These are phyloP conservation scores for Syngnathus scovelli DNA, from an alignment of 2,113 vertebrate genomes.

Conservation along the genomic window DNA sequence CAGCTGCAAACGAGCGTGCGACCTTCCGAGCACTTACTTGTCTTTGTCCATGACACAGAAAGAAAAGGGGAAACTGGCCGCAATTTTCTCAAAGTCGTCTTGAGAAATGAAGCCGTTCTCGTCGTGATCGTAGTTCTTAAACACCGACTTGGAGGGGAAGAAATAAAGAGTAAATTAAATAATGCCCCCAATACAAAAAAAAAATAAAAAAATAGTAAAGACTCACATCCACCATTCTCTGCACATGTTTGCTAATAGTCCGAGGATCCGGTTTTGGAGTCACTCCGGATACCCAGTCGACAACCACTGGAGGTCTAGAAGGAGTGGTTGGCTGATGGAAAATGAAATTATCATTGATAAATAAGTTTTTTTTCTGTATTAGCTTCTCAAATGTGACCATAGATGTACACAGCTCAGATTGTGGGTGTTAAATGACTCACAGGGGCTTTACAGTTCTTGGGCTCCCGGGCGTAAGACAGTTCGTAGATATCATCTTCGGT, in stretches of 20 bases:
- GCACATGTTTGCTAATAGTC: constrained; percentile 93
- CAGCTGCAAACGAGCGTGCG: constrained; percentile 18
- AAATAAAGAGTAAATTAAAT: constrained; percentile 10
- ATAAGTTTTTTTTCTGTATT: neutral
- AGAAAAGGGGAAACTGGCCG: constrained; percentile 92
- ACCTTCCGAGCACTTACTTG: constrained; percentile 73
- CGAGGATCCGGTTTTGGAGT: constrained; percentile 90
- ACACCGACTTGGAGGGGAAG: constrained; percentile 80
- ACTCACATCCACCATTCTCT: constrained; percentile 96
- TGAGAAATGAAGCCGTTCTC: constrained; percentile 94
- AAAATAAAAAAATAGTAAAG: constrained; percentile 7
- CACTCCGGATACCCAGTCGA: constrained; percentile 90
- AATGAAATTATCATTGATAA: constrained; percentile 22
- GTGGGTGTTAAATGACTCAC: constrained; percentile 67
- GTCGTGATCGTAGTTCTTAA: constrained; percentile 95
- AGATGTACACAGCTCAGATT: neutral
- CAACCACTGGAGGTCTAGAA: constrained; percentile 84
- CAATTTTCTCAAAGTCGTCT: constrained; percentile 94
- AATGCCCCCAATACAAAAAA: neutral
- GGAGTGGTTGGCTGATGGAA: constrained; percentile 82
- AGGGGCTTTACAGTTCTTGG: constrained; percentile 82
- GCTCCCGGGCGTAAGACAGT: constrained; percentile 89
- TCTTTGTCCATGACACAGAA: constrained; percentile 97
- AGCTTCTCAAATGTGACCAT: neutral
- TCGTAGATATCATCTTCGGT: constrained; percentile 96